Evolutionary conservation across 2,113 vertebrate genomes (phyloP).

Genomic region (Cervus canadensis): DNA sequence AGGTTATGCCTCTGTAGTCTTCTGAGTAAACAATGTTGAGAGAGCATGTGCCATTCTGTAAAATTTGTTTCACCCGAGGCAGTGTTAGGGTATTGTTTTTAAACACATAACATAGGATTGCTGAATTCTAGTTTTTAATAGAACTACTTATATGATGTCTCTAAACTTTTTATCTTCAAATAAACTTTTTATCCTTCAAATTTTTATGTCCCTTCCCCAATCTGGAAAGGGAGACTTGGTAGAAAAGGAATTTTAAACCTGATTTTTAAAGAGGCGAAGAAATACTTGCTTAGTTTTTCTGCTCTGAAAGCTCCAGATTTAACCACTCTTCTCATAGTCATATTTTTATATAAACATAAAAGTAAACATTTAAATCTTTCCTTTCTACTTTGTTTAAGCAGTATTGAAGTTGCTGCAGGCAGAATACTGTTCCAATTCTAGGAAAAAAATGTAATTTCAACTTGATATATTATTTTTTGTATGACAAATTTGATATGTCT

Average conservation of each 20-base stretch:
- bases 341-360: slow-evolving; percentile 41
- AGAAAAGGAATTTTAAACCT: slow-evolving; percentile 12
- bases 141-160: neutral
- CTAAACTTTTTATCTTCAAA: neutral
- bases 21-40: neutral
- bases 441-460: slow-evolving; percentile 36
- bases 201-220: neutral
- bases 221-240: neutral
- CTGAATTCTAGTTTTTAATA: neutral
- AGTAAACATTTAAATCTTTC: slow-evolving; percentile 45
- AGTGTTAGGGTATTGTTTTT: neutral
- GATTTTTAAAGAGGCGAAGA: slow-evolving; percentile 17
- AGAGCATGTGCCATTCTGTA: neutral
- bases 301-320: neutral
- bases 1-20: neutral
- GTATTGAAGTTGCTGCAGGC: slow-evolving; percentile 25
- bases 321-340: neutral
- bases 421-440: neutral
- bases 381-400: slow-evolving; percentile 44
- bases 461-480: neutral
- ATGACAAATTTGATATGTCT: neutral
- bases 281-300: slow-evolving; percentile 16
- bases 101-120: neutral
- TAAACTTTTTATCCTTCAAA: neutral
- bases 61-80: neutral